phyloP scores from a whole-genome alignment of 2,113 vertebrate species.

The Larimichthys polyactis region DNA sequence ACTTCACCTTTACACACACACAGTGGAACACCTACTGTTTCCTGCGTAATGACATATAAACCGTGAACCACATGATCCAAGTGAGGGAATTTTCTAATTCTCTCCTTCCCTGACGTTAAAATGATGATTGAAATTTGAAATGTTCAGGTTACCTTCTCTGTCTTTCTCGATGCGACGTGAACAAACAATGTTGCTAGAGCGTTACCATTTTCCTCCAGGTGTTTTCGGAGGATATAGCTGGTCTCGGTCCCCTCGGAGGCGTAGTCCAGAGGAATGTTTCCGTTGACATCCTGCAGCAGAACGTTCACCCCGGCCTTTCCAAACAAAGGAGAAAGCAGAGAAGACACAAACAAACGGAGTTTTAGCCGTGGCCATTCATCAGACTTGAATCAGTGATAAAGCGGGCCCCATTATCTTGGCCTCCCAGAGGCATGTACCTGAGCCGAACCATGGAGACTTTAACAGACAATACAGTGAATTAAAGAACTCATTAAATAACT shows the following conservation, averaged over 20 bases:
- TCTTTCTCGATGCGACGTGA: not conserved
- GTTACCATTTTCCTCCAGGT: slow-evolving; percentile 94
- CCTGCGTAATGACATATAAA: slow-evolving; percentile 1
- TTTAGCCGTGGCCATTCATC: slow-evolving; percentile 59
- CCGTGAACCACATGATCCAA: not conserved
- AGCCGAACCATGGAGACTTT: slow-evolving; percentile 54
- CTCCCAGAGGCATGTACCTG: slow-evolving; percentile 66
- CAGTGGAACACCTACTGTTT: slow-evolving; percentile 5
- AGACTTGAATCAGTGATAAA: slow-evolving; percentile 73
- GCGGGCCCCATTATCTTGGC: slow-evolving; percentile 73
- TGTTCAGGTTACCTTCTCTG: not conserved
- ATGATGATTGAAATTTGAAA: not conserved
- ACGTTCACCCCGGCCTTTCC: slow-evolving; percentile 91
- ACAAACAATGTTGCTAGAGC: not conserved
- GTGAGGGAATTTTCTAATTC: not conserved
- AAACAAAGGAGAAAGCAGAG: slow-evolving; percentile 23
- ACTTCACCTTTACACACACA: slow-evolving; percentile 45
- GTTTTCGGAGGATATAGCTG: slow-evolving; percentile 88
- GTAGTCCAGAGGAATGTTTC: slow-evolving; percentile 92
- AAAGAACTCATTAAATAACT: slow-evolving; percentile 76
- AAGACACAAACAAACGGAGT: slow-evolving; percentile 61
- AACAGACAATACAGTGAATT: slow-evolving; percentile 70
- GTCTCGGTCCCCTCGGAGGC: slow-evolving; percentile 91
- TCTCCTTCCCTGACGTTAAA: not conserved
- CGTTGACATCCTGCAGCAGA: slow-evolving; percentile 93